A percentile compares a stretch with the other conserved stretches of the same genome.
phyloP scores from a whole-genome alignment of 1,140 invertebrate species.

The Ceratina calcarata region DNA sequence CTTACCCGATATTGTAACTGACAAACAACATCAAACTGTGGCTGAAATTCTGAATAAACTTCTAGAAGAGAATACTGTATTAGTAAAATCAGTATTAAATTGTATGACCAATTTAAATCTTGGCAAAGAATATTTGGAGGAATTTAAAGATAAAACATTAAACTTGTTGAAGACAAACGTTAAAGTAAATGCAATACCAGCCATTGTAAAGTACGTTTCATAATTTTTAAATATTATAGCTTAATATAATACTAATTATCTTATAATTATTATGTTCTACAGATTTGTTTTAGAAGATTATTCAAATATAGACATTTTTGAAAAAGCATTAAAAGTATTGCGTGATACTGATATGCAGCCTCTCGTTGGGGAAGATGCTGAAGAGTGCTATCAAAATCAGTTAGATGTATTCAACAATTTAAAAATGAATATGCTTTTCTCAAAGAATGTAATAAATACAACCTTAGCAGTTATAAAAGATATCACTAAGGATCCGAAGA shows the following conservation, averaged over 20 bases:
- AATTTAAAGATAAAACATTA: constrained; percentile 69
- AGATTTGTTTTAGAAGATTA: constrained; percentile 73
- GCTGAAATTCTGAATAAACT: constrained; percentile 73
- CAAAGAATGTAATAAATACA: constrained; percentile 66
- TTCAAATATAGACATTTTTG: constrained; percentile 55
- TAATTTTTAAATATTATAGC: no score
- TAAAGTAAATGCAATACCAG: constrained; percentile 66
- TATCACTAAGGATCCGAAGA: constrained; percentile 65
- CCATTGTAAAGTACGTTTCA: constrained; percentile 68
- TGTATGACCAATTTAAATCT: constrained; percentile 74
- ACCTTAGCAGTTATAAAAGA: constrained; percentile 65
- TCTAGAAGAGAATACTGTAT: constrained; percentile 67
- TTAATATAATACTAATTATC: no score
- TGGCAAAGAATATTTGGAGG: constrained; percentile 70
- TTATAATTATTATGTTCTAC: constrained; percentile 31
- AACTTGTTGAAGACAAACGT: constrained; percentile 66
- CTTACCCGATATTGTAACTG: constrained; percentile 75
- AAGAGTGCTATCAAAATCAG: constrained; percentile 73
- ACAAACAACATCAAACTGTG: constrained; percentile 72
- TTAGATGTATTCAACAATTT: constrained; percentile 67
- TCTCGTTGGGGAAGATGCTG: constrained; percentile 60
- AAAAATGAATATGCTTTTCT: constrained; percentile 67
- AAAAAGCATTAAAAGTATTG: constrained; percentile 69
- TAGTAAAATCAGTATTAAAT: constrained; percentile 71
- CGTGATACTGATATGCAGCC: constrained; percentile 72